Percentiles rank a stretch among this genome's conserved stretches.
Conservation (phyloP, 1,140 invertebrate species). For the Samia ricini region DNA sequence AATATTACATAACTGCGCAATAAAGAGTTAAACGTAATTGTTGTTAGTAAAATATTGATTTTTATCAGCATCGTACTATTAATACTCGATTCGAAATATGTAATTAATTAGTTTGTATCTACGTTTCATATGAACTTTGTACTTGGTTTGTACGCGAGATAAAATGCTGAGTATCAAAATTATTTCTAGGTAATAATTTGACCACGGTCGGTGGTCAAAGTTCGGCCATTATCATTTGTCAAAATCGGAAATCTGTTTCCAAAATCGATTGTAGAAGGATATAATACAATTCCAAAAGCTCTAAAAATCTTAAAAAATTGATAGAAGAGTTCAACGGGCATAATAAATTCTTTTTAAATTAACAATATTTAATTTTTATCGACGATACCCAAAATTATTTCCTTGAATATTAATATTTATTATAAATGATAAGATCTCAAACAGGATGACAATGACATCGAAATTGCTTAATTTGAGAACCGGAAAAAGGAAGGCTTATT, state of each 20-base stretch:
- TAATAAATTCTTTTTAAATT: not conserved
- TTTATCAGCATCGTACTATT: not conserved
- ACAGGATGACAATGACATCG: not conserved
- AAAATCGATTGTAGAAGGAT: too few relatives aligned
- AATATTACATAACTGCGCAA: not conserved
- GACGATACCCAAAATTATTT: not conserved
- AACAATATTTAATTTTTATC: not conserved
- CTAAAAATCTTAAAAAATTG: too few relatives aligned
- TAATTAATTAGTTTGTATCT: not conserved
- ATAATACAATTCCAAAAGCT: too few relatives aligned
- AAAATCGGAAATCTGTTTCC: too few relatives aligned
- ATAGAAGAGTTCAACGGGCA: too few relatives aligned
- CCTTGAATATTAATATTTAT: not conserved
- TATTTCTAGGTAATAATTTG: not conserved
- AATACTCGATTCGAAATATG: not conserved
- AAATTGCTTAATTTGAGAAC: not conserved
- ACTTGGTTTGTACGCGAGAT: not conserved
- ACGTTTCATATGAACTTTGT: not conserved
- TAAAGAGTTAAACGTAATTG: not conserved
- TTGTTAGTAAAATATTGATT: not conserved
- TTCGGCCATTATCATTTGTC: too few relatives aligned
- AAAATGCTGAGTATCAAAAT: not conserved
- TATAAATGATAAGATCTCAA: not conserved
- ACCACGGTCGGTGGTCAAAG: too few relatives aligned
- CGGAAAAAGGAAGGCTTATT: not conserved